Evolutionary conservation across 2,797 vertebrate species (phyloP), one percentile per base, ranked within the genome.

Genomic region (Phoebastria nigripes): DNA sequence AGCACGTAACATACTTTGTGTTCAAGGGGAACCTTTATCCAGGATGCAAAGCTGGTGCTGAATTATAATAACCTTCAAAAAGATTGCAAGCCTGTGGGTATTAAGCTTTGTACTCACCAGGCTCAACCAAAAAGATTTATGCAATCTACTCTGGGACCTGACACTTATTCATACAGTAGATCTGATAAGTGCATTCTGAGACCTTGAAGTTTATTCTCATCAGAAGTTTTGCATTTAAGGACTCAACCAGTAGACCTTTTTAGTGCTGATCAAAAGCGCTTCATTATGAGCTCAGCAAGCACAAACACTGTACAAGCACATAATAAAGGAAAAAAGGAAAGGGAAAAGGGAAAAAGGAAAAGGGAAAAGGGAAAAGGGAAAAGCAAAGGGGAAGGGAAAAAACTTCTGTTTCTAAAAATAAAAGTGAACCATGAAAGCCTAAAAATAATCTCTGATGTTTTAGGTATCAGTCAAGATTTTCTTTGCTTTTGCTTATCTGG

Each of bases 121-220:
- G 89, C 96, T 93, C 95, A 97, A 82, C 89, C 95, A 94, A 94
- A 96, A 97, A 98, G 97, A 98, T 97, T 97, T 97, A 97, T 97
- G 96, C 95, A 97, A 90, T 93, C 96, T 97, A 94, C 97, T 97
- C 96, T 97, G 97, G 98, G 98, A 97, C 96, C 83, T 94, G 95
- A 91, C 87, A 90, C 56, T 95, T 97, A 96, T 47, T 94, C 96
- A 84, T 91, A 85, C 37, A 76, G 91, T 70, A 97, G 97, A 98
- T 97, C 96, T 97, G 96, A 96, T 96, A 97, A 97, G 95, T 94
- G 94, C 88, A 95, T 96, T 97, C 88, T 61, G 90, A 98, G 96
- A 98, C 94, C 97, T 97, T 98, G 94, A 98, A 97, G 97, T 97
- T 97, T 97, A 97, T 96, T 97, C 96, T 98, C 93, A 96, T 96